Percentiles rank a stretch among this genome's conserved stretches.
Conservation (phyloP, 2,888 invertebrate genomes). For the Chelonus formosanus region DNA sequence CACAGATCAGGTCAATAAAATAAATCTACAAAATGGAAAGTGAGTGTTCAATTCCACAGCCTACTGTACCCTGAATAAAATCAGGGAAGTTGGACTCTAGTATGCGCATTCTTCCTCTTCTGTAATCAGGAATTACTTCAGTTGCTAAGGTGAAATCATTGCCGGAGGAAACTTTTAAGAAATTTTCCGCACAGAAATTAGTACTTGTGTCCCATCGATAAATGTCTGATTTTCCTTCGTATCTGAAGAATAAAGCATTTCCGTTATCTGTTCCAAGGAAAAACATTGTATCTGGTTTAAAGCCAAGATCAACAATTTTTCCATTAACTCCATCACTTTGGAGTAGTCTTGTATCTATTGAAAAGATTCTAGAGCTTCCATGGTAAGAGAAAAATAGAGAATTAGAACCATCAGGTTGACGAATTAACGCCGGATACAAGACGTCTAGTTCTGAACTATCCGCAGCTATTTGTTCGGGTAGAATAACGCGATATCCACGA, state of each 20-base stretch:
- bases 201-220: constrained; percentile 70
- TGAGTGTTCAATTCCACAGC: constrained; percentile 71
- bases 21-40: constrained; percentile 56
- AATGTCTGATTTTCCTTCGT: constrained; percentile 69
- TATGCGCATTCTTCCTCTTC: constrained; percentile 69
- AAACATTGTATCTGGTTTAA: constrained; percentile 69
- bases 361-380: constrained; percentile 71
- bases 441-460: constrained; percentile 71
- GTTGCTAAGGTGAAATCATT: constrained; percentile 69
- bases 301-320: constrained; percentile 68
- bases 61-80: constrained; percentile 71
- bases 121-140: constrained; percentile 70
- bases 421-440: constrained; percentile 73
- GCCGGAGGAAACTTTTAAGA: constrained; percentile 68
- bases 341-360: constrained; percentile 72
- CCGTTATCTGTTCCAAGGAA: constrained; percentile 73
- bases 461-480: constrained; percentile 68
- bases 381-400: constrained; percentile 73
- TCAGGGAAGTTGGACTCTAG: constrained; percentile 74
- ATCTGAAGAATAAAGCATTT: constrained; percentile 70
- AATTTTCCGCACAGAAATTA: constrained; percentile 64
- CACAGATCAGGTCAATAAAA: not conserved
- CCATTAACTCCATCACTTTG: constrained; percentile 70
- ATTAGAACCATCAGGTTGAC: constrained; percentile 69
- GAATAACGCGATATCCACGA: constrained; percentile 72